phyloP scores from a whole-genome alignment of 2,797 vertebrate species.

The Rhynchonycteris naso region DNA sequence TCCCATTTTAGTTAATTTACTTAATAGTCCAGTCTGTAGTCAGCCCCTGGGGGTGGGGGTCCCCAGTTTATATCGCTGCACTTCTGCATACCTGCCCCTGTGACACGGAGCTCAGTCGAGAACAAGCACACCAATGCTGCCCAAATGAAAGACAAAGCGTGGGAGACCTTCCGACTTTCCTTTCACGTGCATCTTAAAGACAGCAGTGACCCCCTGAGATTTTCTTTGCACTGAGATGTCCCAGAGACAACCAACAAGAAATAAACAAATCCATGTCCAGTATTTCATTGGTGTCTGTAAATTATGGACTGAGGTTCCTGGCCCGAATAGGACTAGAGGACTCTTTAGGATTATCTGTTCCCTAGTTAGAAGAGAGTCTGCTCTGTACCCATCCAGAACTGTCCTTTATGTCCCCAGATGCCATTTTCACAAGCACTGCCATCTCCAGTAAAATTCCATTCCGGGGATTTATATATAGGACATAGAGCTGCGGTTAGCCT shows the following conservation, averaged over 20 bases:
- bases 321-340: neutral
- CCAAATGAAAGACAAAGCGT: neutral
- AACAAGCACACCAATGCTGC: accelerated
- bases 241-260: neutral
- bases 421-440: neutral
- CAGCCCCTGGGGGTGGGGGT: neutral
- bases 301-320: neutral
- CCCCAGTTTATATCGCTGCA: neutral
- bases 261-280: neutral
- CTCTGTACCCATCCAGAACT: neutral
- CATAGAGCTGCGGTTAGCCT: neutral
- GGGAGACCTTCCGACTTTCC: neutral
- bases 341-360: neutral
- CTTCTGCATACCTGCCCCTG: neutral
- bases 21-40: neutral
- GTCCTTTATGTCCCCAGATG: neutral
- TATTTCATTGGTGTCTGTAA: neutral
- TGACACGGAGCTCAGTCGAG: neutral
- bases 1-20: neutral
- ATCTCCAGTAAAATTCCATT: constrained; percentile 34
- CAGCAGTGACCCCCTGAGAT: neutral
- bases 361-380: neutral
- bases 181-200: neutral
- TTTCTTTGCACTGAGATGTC: neutral
- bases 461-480: constrained; percentile 19